phyloP scores from a whole-genome alignment of 2,888 invertebrate genomes.

The Diadegma fenestrale region DNA sequence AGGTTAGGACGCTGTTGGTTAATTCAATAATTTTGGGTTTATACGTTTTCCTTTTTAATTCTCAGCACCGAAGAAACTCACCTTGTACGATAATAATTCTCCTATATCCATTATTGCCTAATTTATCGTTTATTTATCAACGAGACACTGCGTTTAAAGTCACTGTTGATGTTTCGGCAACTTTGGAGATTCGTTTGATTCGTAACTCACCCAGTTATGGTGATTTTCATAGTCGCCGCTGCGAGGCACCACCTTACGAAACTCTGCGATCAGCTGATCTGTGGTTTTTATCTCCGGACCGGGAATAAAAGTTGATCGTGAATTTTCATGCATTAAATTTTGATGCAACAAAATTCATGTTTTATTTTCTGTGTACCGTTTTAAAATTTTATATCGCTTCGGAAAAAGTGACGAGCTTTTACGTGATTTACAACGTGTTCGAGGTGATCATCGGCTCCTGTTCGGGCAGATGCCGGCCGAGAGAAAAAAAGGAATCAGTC shows the following conservation, averaged over 20 bases:
- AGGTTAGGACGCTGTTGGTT: constrained; percentile 43
- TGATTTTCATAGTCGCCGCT: background rate
- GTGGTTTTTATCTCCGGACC: background rate
- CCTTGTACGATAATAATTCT: constrained; percentile 85
- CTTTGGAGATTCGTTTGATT: background rate
- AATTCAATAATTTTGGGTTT: too few species aligned
- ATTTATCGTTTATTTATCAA: constrained; percentile 11
- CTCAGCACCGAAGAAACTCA: constrained; percentile 64
- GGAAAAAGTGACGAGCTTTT: background rate
- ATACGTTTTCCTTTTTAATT: background rate
- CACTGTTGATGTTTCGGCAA: background rate
- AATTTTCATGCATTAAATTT: background rate
- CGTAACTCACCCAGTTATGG: background rate
- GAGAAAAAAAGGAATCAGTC: too few species aligned
- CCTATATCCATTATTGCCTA: constrained; percentile 83
- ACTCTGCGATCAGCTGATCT: background rate
- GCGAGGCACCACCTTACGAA: constrained; percentile 3
- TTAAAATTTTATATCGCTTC: background rate
- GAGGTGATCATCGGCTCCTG: too few species aligned
- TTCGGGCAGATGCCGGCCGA: too few species aligned
- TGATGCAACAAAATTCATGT: background rate
- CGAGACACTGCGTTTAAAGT: background rate
- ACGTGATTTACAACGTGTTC: background rate
- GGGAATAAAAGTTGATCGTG: background rate
- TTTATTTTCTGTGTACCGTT: background rate